Percentiles rank a stretch among this genome's conserved stretches.
These are phyloP conservation scores for Plagiodera versicolora DNA, from an alignment of 2,888 invertebrate genomes.

Conservation along the genomic window DNA sequence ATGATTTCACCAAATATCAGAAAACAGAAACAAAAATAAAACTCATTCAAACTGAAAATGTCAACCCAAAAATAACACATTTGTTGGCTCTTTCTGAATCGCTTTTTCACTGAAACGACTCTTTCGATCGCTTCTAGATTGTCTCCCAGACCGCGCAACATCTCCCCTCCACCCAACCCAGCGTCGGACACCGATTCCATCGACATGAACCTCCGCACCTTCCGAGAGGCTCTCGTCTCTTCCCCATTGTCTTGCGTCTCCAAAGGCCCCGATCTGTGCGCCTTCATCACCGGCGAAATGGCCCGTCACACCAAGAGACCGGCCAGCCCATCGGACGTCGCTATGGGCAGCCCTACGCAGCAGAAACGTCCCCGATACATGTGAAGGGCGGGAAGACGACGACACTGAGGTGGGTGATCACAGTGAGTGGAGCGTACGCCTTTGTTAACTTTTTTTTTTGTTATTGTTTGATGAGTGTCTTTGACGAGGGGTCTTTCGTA, in stretches of 20 bases:
- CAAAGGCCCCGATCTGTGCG: slow-evolving; percentile 64
- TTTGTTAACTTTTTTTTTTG: too few relatives aligned
- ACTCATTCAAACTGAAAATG: too few relatives aligned
- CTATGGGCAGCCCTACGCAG: slow-evolving; percentile 77
- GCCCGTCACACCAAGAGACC: slow-evolving; percentile 73
- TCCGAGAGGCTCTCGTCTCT: slow-evolving; percentile 72
- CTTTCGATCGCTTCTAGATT: too few relatives aligned
- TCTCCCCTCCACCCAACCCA: slow-evolving; percentile 54
- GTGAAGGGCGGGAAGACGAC: slow-evolving; percentile 53
- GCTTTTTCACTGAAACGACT: too few relatives aligned
- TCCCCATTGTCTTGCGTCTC: slow-evolving; percentile 49
- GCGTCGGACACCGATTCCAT: slow-evolving; percentile 42
- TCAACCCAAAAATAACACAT: too few relatives aligned
- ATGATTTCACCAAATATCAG: too few relatives aligned
- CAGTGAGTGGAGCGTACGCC: too few relatives aligned
- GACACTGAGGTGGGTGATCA: neutral
- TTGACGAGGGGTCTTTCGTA: too few relatives aligned
- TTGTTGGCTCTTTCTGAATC: neutral
- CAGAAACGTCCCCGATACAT: slow-evolving; percentile 73
- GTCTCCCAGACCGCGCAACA: slow-evolving; percentile 54
- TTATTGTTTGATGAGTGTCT: too few relatives aligned
- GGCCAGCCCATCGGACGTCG: slow-evolving; percentile 70
- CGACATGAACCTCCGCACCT: slow-evolving; percentile 70
- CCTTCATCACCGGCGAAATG: slow-evolving; percentile 74
- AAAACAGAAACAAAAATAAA: too few relatives aligned